Evolutionary conservation across 2,113 vertebrate genomes (phyloP).

Genomic region (Oncorhynchus kisutch): DNA sequence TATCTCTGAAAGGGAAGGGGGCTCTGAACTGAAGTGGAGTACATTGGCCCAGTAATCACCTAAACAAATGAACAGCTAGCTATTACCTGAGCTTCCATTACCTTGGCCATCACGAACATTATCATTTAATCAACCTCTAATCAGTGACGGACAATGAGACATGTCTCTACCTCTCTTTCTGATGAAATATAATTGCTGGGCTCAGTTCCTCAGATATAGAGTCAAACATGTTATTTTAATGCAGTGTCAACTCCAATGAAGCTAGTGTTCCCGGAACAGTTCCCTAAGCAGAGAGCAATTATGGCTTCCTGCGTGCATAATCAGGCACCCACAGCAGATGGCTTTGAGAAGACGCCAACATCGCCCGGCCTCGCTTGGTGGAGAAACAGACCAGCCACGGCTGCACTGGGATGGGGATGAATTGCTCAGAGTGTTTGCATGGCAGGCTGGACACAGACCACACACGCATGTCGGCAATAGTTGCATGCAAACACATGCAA

Average conservation of each 20-base stretch:
- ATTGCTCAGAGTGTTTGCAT: not conserved
- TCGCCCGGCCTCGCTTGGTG: constrained; percentile 32
- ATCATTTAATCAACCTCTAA: constrained; percentile 32
- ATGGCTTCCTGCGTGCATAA: constrained; percentile 49
- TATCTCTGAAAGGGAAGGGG: not conserved
- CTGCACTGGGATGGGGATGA: not conserved
- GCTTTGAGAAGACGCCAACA: constrained; percentile 50
- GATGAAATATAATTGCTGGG: constrained; percentile 23
- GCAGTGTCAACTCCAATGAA: constrained; percentile 43
- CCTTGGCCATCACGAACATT: constrained; percentile 28
- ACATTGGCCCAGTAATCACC: constrained; percentile 15
- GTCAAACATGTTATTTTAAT: constrained; percentile 48
- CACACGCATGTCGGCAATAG: not conserved
- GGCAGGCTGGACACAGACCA: not conserved
- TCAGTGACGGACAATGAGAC: constrained; percentile 26
- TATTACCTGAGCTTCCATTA: constrained; percentile 24
- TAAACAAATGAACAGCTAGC: constrained; percentile 15
- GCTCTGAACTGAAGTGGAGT: not conserved
- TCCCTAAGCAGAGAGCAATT: constrained; percentile 55
- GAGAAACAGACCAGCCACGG: constrained; percentile 1
- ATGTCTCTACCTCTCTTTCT: constrained; percentile 12
- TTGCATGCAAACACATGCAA: not conserved
- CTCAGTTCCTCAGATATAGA: constrained; percentile 22
- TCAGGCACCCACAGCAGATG: constrained; percentile 52
- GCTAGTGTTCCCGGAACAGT: constrained; percentile 37